Evolutionary conservation across 2,888 invertebrate species (phyloP).

Genomic region (Caenorhabditis japonica): DNA sequence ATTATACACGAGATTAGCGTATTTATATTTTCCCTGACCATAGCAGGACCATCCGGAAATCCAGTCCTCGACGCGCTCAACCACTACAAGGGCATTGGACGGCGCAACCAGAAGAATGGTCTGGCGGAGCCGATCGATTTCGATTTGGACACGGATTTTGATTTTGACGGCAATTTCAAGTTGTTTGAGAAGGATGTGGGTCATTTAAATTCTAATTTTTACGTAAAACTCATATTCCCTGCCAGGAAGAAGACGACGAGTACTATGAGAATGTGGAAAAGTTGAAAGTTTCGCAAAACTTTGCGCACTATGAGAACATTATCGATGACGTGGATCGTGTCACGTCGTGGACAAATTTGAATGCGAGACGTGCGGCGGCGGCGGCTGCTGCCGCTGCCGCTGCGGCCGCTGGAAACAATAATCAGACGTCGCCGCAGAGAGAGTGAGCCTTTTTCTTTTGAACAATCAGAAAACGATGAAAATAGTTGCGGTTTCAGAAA

Average conservation of each 20-base stretch:
- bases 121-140: constrained; percentile 63
- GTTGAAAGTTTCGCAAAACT: constrained; percentile 66
- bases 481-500: too few relatives aligned
- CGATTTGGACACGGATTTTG: constrained; percentile 69
- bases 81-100: constrained; percentile 53
- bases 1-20: too few relatives aligned
- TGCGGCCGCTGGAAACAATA: too few relatives aligned
- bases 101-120: constrained; percentile 42
- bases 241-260: constrained; percentile 58
- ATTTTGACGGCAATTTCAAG: constrained; percentile 70
- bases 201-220: neutral
- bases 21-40: too few relatives aligned
- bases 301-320: constrained; percentile 75
- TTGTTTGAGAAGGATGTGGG: constrained; percentile 63
- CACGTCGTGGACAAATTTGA: constrained; percentile 68
- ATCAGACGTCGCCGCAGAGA: too few relatives aligned
- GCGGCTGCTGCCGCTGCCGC: too few relatives aligned
- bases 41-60: constrained; percentile 64
- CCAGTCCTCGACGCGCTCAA: constrained; percentile 63
- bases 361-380: constrained; percentile 8
- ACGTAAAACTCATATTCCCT: neutral
- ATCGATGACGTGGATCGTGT: constrained; percentile 66
- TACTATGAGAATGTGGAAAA: constrained; percentile 64
- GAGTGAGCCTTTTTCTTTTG: too few relatives aligned
- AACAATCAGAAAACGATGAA: too few relatives aligned